Conservation (phyloP, 2,797 vertebrate genomes). For the Alca torda region DNA sequence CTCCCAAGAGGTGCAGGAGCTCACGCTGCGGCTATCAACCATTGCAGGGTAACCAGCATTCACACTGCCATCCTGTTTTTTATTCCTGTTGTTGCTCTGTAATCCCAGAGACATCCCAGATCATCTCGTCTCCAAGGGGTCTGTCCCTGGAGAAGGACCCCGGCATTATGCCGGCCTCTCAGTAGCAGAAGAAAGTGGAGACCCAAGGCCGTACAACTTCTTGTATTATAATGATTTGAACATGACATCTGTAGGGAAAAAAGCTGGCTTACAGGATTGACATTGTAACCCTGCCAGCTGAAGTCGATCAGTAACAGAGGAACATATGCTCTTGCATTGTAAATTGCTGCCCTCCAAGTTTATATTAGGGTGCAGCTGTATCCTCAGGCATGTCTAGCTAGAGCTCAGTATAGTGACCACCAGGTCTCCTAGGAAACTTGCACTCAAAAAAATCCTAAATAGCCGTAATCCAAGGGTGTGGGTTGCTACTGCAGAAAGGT, state of each 20-base stretch:
- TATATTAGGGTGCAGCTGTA: neutral
- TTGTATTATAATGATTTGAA: neutral
- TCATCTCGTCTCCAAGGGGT: neutral
- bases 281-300: neutral
- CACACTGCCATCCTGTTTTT: neutral
- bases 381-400: neutral
- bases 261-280: neutral
- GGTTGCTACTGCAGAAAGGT: neutral
- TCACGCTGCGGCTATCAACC: neutral
- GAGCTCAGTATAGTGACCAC: neutral
- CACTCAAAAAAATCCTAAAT: neutral
- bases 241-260: neutral
- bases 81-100: neutral
- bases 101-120: neutral
- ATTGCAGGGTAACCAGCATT: neutral
- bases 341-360: slow-evolving; percentile 7
- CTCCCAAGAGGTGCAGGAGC: neutral
- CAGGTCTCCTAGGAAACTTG: neutral
- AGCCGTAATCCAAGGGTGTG: neutral
- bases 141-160: neutral
- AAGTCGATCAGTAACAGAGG: neutral
- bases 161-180: accelerated
- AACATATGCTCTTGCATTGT: neutral
- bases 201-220: neutral
- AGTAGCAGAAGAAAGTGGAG: neutral